These are phyloP conservation scores for Clarias magur DNA, from an alignment of 2,113 vertebrate species.

Conservation along the genomic window DNA sequence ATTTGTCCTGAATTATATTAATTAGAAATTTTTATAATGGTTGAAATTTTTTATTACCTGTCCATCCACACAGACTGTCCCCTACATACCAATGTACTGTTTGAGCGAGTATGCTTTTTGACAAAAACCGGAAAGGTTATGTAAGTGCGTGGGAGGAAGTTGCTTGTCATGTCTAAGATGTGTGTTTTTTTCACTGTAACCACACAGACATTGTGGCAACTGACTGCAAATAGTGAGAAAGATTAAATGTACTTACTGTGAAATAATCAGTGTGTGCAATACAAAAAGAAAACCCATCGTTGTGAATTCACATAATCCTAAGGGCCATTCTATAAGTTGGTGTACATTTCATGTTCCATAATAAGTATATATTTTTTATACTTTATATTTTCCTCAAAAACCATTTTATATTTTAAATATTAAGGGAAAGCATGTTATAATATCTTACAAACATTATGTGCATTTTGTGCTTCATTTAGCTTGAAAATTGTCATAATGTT, in stretches of 20 bases:
- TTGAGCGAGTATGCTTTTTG: background rate
- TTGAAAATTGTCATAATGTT: too few relatives aligned
- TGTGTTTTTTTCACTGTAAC: conserved; percentile 16
- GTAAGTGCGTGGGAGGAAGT: conserved; percentile 8
- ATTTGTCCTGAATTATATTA: background rate
- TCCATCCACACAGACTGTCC: background rate
- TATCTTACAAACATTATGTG: too few relatives aligned
- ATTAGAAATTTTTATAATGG: background rate
- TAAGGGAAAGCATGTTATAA: too few relatives aligned
- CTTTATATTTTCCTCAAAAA: too few relatives aligned
- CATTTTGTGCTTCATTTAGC: too few relatives aligned
- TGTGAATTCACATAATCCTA: background rate
- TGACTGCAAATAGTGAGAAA: background rate
- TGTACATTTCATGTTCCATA: too few relatives aligned
- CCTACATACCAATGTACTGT: background rate
- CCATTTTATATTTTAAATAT: too few relatives aligned
- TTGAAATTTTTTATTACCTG: background rate
- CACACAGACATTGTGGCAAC: background rate
- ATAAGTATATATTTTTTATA: too few relatives aligned
- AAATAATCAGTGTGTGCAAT: background rate
- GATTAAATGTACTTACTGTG: background rate
- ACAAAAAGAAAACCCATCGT: background rate
- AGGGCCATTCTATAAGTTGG: too few relatives aligned
- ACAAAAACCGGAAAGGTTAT: background rate
- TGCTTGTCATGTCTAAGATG: conserved; percentile 3